A percentile compares a stretch with the other conserved stretches of the same genome.
Conservation (phyloP, 2,888 invertebrate species). For the Platypus cylindrus region DNA sequence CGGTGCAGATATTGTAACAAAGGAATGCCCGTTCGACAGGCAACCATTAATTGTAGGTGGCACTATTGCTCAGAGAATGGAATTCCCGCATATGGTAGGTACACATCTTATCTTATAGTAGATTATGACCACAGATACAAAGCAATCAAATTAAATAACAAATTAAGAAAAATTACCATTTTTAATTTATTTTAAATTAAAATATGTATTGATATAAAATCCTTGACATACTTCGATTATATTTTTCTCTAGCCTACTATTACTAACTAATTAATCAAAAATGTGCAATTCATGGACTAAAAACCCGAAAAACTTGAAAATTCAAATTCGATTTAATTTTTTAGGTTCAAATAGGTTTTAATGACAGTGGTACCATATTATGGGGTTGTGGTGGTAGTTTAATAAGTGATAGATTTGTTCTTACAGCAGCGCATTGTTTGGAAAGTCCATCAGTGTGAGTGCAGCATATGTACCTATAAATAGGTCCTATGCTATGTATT, state of each 20-base stretch:
- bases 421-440: constrained; percentile 57
- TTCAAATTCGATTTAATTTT: constrained; percentile 9
- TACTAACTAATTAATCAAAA: no score
- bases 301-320: no score
- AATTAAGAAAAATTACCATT: no score
- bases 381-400: constrained; percentile 56
- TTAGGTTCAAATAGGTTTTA: constrained; percentile 28
- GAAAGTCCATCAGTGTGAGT: constrained; percentile 15
- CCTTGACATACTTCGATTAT: no score
- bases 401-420: constrained; percentile 47
- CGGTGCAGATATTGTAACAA: constrained; percentile 16
- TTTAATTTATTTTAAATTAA: no score
- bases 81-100: constrained; percentile 50
- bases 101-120: neutral
- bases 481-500: neutral
- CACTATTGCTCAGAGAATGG: constrained; percentile 26
- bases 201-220: no score
- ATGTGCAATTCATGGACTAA: no score
- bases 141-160: no score
- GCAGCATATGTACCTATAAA: neutral
- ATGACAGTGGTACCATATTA: constrained; percentile 24
- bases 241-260: no score
- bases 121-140: no score
- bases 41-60: constrained; percentile 38
- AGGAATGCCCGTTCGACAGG: constrained; percentile 33